Percentiles rank a stretch among this genome's conserved stretches.
phyloP scores from a whole-genome alignment of 1,140 invertebrate species.

The Drosophila biarmipes region DNA sequence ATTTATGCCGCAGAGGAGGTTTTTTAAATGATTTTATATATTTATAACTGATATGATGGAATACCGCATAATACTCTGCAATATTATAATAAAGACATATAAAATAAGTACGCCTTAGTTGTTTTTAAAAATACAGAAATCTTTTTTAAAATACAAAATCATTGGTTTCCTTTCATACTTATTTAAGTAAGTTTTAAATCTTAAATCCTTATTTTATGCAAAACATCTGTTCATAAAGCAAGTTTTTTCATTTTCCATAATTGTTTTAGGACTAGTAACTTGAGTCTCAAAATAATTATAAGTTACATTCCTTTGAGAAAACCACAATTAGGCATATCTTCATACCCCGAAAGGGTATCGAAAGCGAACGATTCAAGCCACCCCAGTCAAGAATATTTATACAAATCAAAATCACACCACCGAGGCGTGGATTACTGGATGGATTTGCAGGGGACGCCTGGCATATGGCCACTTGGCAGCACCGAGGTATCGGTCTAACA shows the following conservation, averaged over 20 bases:
- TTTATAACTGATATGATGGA: background rate
- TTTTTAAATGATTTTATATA: background rate
- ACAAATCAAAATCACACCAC: conserved; percentile 43
- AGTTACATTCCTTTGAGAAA: too few species aligned
- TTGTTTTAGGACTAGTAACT: too few species aligned
- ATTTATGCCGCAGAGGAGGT: conserved; percentile 7
- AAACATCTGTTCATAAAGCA: too few species aligned
- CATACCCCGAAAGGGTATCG: conserved; percentile 24
- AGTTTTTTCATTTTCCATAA: too few species aligned
- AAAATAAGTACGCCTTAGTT: too few species aligned
- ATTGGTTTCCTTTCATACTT: too few species aligned
- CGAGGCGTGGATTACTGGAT: conserved; percentile 26
- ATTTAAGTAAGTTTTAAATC: too few species aligned
- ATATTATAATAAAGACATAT: background rate
- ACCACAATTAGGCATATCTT: background rate
- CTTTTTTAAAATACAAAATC: too few species aligned
- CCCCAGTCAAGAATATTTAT: conserved; percentile 14
- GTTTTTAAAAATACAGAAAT: too few species aligned
- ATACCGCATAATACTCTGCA: background rate
- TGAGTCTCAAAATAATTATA: background rate
- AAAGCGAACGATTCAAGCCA: conserved; percentile 32
- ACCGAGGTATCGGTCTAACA: conserved; percentile 51
- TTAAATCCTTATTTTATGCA: too few species aligned
- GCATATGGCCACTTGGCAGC: conserved; percentile 70
- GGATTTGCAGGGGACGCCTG: conserved; percentile 46